Percentiles rank a stretch among this genome's conserved stretches.
Conservation (phyloP, 1,140 invertebrate genomes). For the Lerema accius region DNA sequence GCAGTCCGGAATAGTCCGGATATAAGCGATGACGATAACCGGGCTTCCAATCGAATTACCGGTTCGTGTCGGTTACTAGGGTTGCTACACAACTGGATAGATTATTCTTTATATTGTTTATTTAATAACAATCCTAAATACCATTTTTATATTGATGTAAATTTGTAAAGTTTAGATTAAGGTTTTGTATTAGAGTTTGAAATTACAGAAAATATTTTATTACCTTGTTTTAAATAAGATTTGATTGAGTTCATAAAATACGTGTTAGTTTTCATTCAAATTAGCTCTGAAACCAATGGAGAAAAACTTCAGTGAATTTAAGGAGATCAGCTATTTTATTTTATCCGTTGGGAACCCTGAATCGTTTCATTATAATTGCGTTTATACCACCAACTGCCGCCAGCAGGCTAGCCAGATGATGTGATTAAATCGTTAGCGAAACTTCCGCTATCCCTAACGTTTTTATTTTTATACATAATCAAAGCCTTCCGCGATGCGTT, state of each 20-base stretch:
- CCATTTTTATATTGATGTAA: no score
- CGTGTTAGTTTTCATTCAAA: no score
- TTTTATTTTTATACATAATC: constrained; percentile 1
- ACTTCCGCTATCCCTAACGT: neutral
- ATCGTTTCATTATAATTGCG: constrained; percentile 21
- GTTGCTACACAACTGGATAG: neutral
- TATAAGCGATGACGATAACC: constrained; percentile 24
- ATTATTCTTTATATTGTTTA: no score
- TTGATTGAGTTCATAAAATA: no score
- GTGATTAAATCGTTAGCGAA: neutral
- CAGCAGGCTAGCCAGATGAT: constrained; percentile 1
- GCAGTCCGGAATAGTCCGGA: constrained; percentile 17
- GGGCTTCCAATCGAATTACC: constrained; percentile 34
- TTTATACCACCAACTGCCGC: constrained; percentile 22
- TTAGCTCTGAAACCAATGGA: no score
- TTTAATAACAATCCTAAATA: no score
- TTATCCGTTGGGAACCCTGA: neutral
- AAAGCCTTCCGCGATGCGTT: neutral
- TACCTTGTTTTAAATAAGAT: no score
- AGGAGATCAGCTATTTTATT: no score
- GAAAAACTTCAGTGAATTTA: no score
- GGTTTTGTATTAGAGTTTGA: no score
- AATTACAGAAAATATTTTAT: no score
- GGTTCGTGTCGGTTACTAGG: constrained; percentile 12
- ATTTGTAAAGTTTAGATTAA: no score